These are phyloP conservation scores for Lobophora halterata DNA, from an alignment of 2,888 invertebrate genomes.

Conservation along the genomic window DNA sequence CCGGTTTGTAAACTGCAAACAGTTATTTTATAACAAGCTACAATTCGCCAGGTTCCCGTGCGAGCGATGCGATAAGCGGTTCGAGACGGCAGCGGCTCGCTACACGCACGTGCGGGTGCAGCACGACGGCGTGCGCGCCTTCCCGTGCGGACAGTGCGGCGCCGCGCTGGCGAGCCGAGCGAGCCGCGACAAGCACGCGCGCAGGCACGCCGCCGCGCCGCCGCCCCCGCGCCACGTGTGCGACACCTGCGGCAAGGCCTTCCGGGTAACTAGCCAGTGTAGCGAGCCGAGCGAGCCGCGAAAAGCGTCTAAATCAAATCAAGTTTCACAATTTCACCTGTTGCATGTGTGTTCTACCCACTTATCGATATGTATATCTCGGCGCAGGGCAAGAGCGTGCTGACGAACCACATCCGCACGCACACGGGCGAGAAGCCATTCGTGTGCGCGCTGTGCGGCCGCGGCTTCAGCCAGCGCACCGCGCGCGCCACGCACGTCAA, in stretches of 20 bases:
- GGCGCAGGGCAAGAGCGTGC: slow-evolving; percentile 58
- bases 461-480: too few relatives aligned
- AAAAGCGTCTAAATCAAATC: too few relatives aligned
- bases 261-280: too few relatives aligned
- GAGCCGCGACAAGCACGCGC: slow-evolving; percentile 55
- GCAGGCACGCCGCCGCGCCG: slow-evolving; percentile 45
- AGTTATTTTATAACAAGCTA: too few relatives aligned
- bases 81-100: slow-evolving; percentile 37
- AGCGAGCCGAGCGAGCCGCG: too few relatives aligned
- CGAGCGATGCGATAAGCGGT: slow-evolving; percentile 51
- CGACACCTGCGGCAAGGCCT: slow-evolving; percentile 64
- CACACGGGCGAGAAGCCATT: slow-evolving; percentile 99
- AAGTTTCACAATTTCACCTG: too few relatives aligned
- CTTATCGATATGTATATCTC: too few relatives aligned
- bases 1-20: too few relatives aligned
- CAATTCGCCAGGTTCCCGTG: slow-evolving; percentile 47
- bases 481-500: too few relatives aligned
- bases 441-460: too few relatives aligned
- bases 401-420: slow-evolving; percentile 84
- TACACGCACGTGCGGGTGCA: slow-evolving; percentile 49
- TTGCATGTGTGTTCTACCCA: slow-evolving; percentile 26
- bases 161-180: slow-evolving; percentile 55
- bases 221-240: slow-evolving; percentile 57
- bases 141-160: slow-evolving; percentile 63
- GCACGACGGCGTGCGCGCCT: slow-evolving; percentile 63